Evolutionary conservation across 2,113 vertebrate genomes (phyloP).

Genomic region (Ardeotis arabs): DNA sequence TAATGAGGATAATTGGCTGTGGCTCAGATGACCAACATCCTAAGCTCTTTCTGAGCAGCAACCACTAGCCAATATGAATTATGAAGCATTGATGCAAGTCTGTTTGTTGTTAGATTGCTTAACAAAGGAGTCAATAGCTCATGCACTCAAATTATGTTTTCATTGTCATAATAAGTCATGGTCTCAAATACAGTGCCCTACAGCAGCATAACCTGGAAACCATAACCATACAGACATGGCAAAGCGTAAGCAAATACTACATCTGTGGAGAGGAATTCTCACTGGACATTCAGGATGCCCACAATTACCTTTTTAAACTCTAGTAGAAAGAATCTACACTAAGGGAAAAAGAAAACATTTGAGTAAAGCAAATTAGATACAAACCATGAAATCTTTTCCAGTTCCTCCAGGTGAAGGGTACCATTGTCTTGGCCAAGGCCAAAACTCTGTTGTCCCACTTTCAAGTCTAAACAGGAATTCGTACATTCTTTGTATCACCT

Average conservation of each 20-base stretch:
- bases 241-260: not conserved
- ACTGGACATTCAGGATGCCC: not conserved
- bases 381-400: not conserved
- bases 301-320: not conserved
- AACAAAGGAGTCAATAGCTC: not conserved
- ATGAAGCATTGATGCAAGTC: not conserved
- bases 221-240: no score
- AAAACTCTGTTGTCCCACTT: not conserved
- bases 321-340: not conserved
- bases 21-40: not conserved
- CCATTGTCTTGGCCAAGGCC: not conserved
- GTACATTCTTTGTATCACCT: not conserved
- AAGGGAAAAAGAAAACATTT: not conserved
- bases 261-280: not conserved
- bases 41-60: not conserved
- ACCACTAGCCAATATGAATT: not conserved
- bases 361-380: not conserved
- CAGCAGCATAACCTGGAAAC: not conserved
- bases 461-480: not conserved
- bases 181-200: not conserved
- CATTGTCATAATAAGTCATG: not conserved
- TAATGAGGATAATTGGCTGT: not conserved
- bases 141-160: not conserved
- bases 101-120: not conserved
- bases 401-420: not conserved